Evolutionary conservation across 2,888 invertebrate genomes (phyloP).

Genomic region (Acanthosepion esculentum): DNA sequence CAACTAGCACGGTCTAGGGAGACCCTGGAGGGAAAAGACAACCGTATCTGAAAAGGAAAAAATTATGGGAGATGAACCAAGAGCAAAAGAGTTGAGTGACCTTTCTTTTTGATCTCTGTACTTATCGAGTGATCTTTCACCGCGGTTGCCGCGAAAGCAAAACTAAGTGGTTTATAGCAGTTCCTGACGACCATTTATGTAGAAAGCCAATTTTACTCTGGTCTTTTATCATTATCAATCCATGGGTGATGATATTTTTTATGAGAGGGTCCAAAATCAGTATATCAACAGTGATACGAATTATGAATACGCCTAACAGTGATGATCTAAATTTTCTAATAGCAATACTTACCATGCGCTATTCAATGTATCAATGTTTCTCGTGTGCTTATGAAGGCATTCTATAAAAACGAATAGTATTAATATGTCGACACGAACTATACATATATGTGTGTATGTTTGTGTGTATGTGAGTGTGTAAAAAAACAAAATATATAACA

Average conservation of each 20-base stretch:
- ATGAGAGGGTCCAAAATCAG: neutral
- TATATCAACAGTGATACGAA: neutral
- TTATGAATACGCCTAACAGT: neutral
- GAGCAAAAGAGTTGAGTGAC: neutral
- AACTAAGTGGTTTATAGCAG: neutral
- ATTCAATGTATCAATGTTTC: no score
- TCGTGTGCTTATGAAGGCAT: no score
- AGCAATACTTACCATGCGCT: neutral
- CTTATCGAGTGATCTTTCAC: neutral
- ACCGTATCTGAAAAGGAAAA: neutral
- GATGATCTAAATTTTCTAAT: neutral
- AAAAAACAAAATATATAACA: no score
- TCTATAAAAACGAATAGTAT: no score
- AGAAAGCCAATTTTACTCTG: neutral
- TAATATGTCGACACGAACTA: no score
- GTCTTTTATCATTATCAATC: neutral
- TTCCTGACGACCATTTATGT: neutral
- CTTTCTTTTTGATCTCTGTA: neutral
- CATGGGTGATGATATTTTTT: neutral
- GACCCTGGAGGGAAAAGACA: neutral
- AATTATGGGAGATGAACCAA: neutral
- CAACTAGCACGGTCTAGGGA: neutral
- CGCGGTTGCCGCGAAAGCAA: neutral
- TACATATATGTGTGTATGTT: no score
- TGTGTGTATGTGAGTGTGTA: neutral